These are phyloP conservation scores for Nannoperca australis DNA, from an alignment of 2,797 vertebrate genomes.

Conservation along the genomic window DNA sequence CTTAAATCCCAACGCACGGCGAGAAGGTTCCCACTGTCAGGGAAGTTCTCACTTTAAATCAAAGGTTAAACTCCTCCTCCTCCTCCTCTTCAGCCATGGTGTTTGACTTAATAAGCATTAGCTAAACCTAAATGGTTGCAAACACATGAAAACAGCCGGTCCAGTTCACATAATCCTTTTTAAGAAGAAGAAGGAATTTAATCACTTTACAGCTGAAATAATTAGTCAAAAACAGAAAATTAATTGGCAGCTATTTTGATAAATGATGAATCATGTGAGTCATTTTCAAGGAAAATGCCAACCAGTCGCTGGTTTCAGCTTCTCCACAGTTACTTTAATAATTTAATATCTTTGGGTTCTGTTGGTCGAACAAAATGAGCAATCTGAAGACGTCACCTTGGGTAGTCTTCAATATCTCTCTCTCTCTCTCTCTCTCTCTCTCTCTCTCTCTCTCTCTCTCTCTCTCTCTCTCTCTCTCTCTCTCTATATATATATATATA, in stretches of 20 bases:
- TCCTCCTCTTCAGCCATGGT: not conserved
- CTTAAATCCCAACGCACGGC: constrained; percentile 44
- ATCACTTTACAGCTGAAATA: not conserved
- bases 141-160: not conserved
- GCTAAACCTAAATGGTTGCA: not conserved
- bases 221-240: not conserved
- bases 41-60: constrained; percentile 60
- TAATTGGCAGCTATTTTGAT: not conserved
- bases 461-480: too few relatives aligned
- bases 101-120: not conserved
- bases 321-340: not conserved
- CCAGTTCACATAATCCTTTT: not conserved
- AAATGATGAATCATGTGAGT: not conserved
- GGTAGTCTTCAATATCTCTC: too few relatives aligned
- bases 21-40: constrained; percentile 37
- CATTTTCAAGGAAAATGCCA: not conserved
- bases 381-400: not conserved
- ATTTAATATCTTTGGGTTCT: not conserved
- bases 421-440: too few relatives aligned
- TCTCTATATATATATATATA: too few relatives aligned
- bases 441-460: too few relatives aligned
- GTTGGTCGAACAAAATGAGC: not conserved
- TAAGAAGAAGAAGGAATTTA: not conserved
- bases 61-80: constrained; percentile 55
- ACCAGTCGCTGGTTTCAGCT: not conserved